Percentiles rank a stretch among this genome's conserved stretches.
These are phyloP conservation scores for Drosophila baimaii DNA, from an alignment of 1,140 invertebrate species.

Conservation along the genomic window DNA sequence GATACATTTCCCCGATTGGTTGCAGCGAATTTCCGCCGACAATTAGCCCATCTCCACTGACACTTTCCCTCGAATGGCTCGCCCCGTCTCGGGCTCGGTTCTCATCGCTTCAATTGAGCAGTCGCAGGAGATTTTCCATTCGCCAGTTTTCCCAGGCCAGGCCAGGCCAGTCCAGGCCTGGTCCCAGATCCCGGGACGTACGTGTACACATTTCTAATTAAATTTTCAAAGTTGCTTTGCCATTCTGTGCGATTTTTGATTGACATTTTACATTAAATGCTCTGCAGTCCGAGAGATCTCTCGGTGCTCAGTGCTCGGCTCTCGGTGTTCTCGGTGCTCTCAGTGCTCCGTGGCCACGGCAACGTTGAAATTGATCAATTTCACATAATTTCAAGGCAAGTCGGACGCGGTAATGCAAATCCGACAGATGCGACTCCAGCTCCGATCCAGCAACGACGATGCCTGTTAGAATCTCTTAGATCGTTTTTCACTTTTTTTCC, in stretches of 20 bases:
- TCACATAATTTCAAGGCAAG: slow-evolving; percentile 82
- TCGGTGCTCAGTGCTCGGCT: neutral
- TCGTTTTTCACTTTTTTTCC: neutral
- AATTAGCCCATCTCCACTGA: slow-evolving; percentile 27
- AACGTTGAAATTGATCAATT: slow-evolving; percentile 83
- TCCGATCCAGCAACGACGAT: slow-evolving; percentile 4
- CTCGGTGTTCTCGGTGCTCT: neutral
- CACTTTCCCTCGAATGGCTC: slow-evolving; percentile 24
- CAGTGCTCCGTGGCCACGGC: slow-evolving; percentile 12
- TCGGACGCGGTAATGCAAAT: slow-evolving; percentile 80
- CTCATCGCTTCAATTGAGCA: slow-evolving; percentile 66
- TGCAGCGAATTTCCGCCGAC: slow-evolving; percentile 4
- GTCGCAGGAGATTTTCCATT: slow-evolving; percentile 54
- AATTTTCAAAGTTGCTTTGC: slow-evolving; percentile 72
- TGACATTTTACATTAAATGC: slow-evolving; percentile 82
- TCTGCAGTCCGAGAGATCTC: slow-evolving; percentile 16
- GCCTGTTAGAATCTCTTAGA: slow-evolving; percentile 73
- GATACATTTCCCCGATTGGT: neutral
- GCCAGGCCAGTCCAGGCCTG: neutral
- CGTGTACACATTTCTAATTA: slow-evolving; percentile 74
- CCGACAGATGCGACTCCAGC: slow-evolving; percentile 76
- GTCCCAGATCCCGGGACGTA: slow-evolving; percentile 21
- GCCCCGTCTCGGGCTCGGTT: slow-evolving; percentile 10
- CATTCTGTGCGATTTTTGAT: slow-evolving; percentile 77
- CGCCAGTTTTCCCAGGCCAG: slow-evolving; percentile 63